Percentiles rank a stretch among this genome's conserved stretches.
Evolutionary conservation across 1,140 invertebrate species (phyloP).

Genomic region (Lerema accius): DNA sequence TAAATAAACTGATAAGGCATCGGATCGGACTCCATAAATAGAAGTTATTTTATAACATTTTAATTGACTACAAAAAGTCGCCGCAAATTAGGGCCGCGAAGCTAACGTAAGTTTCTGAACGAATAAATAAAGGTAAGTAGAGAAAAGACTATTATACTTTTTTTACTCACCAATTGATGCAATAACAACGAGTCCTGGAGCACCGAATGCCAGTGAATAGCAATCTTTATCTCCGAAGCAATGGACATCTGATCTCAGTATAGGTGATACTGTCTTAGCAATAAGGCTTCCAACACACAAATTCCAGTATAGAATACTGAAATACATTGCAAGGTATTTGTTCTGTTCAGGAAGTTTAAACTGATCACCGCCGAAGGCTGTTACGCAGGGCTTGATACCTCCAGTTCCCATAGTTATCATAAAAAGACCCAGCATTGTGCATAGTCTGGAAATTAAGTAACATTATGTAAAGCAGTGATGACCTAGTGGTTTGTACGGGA

Average conservation of each 20-base stretch:
- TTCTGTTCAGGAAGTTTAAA: slow-evolving; percentile 87
- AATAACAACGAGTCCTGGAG: slow-evolving; percentile 86
- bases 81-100: no score
- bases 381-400: slow-evolving; percentile 95
- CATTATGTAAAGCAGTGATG: no score
- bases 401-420: slow-evolving; percentile 92
- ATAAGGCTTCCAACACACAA: slow-evolving; percentile 87
- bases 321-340: slow-evolving; percentile 84
- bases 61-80: no score
- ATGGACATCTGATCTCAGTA: slow-evolving; percentile 85
- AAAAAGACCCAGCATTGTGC: slow-evolving; percentile 82
- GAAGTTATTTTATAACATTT: no score
- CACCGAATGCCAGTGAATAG: slow-evolving; percentile 88
- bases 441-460: slow-evolving; percentile 68
- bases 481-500: no score
- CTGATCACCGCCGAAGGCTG: slow-evolving; percentile 96
- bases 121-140: no score
- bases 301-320: slow-evolving; percentile 87
- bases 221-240: slow-evolving; percentile 87
- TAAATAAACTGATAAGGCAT: no score
- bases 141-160: not conserved
- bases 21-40: no score
- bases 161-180: slow-evolving; percentile 81
- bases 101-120: no score
- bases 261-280: slow-evolving; percentile 86